phyloP scores from a whole-genome alignment of 2,113 vertebrate species.

The Cairina moschata region DNA sequence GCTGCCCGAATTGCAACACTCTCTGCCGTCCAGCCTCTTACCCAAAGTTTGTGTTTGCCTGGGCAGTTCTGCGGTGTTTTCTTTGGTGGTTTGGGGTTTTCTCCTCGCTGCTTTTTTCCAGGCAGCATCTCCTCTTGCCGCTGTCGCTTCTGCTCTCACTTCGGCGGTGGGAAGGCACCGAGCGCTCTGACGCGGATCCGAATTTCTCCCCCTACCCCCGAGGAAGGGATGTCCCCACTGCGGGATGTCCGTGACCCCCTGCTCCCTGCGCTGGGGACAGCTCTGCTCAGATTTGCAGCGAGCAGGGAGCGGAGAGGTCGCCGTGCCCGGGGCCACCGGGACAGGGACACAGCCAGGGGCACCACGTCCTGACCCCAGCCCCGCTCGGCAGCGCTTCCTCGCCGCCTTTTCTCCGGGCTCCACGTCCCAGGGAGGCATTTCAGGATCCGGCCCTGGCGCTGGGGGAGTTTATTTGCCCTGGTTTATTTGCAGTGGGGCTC shows the following conservation, averaged over 20 bases:
- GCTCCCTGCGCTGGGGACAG: not conserved
- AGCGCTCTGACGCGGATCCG: not conserved
- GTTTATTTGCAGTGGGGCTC: not conserved
- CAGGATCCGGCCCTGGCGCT: not conserved
- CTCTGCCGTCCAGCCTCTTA: not conserved
- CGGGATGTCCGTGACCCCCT: not conserved
- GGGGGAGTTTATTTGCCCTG: not conserved
- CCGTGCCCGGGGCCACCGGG: not conserved
- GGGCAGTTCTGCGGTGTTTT: slow-evolving; percentile 41
- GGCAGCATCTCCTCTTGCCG: not conserved
- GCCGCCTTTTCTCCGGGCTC: not conserved
- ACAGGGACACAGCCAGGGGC: not conserved
- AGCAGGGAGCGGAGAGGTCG: not conserved
- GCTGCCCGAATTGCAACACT: not conserved
- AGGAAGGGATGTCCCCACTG: not conserved
- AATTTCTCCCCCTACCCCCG: not conserved
- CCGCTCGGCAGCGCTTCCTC: not conserved
- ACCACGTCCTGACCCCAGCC: not conserved
- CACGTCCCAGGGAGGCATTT: not conserved
- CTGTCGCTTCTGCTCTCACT: not conserved
- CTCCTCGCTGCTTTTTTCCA: not conserved
- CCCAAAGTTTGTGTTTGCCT: slow-evolving; percentile 48
- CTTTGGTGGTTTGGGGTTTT: slow-evolving; percentile 50
- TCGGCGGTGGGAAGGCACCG: not conserved
- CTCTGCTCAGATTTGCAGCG: no score